Evolutionary conservation across 2,797 vertebrate genomes (phyloP), one percentile per base, ranked within the genome.

Genomic region (Amniataba percoides): DNA sequence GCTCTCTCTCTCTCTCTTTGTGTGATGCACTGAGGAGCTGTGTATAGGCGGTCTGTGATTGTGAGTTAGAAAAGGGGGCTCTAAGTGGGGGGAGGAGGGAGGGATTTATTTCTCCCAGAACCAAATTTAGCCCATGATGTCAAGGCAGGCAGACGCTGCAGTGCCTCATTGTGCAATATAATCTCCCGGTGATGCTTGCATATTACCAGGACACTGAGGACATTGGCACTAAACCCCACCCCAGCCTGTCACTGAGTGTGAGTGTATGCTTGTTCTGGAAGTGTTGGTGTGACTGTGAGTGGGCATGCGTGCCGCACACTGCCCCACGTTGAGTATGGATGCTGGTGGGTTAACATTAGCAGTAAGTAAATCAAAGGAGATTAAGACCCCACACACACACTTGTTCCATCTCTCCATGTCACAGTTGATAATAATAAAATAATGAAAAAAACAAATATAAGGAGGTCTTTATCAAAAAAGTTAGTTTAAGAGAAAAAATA

Each of bases 51-150:
- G 60, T 56, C 51, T 63, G 65, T 70, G 49, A 70, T 53, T 67
- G 78, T 27, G 74, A 81, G 71, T 85, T 71, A 52, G 55, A 68
- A 79, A 74, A 45, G 36, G 45, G 63, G 80, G 80, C n/a, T 66
- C 61, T 81, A 71, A 69, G 55, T 31, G 53, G 58, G 67, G 69
- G 72, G 71, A 51, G 81, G 59, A 70, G 83, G 83, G 82, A 78
- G 80, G 88, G 93, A 93, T 95, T 94, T 92, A 91, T 93, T 94
- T 92, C 88, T 81, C 85, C 74, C 52, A 10, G 78, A 86, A 93
- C 89, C 93, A 95, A 91, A 94, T 95, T 94, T 95, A 94, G 92
- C 91, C 74, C 3, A 70, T 95, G 93, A 93, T 94, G 95, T 95
- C 89, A 92, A 91, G 86, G 89, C 90, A 87, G 91, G 89, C 93